Evolutionary conservation across 2,113 vertebrate genomes (phyloP).

Genomic region (Cnemophilus loriae): DNA sequence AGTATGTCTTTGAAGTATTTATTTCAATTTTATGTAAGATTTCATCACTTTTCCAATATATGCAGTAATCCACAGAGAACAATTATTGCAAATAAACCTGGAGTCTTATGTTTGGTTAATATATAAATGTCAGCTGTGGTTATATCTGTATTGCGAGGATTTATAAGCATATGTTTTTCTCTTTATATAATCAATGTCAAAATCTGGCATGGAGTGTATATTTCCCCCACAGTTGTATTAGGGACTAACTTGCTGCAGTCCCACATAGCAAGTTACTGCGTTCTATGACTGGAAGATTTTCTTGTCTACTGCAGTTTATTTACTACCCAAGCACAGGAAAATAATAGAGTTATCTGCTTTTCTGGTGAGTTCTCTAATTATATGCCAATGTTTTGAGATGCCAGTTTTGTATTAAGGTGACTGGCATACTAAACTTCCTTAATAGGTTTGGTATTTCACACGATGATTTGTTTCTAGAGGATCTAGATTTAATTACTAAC

Average conservation of each 20-base stretch:
- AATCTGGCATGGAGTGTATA: background rate
- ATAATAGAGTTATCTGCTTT: background rate
- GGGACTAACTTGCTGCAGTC: background rate
- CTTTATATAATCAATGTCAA: background rate
- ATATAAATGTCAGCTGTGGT: background rate
- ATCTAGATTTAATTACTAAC: background rate
- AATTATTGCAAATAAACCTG: background rate
- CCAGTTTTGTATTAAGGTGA: background rate
- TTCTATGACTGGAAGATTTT: background rate
- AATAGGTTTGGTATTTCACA: background rate
- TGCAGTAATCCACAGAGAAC: background rate
- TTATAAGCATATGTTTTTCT: background rate
- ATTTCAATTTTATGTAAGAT: background rate
- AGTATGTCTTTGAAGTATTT: background rate
- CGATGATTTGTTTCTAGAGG: background rate
- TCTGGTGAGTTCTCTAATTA: background rate
- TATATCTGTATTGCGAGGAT: background rate
- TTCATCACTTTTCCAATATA: background rate
- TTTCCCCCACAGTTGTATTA: background rate
- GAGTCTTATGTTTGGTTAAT: background rate
- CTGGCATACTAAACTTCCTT: background rate
- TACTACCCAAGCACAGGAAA: background rate
- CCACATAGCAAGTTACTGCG: background rate
- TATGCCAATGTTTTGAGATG: background rate
- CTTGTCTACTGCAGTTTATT: background rate